These are phyloP conservation scores for Rhabditophanes sp. DNA, from an alignment of 2,888 invertebrate species.

Conservation along the genomic window DNA sequence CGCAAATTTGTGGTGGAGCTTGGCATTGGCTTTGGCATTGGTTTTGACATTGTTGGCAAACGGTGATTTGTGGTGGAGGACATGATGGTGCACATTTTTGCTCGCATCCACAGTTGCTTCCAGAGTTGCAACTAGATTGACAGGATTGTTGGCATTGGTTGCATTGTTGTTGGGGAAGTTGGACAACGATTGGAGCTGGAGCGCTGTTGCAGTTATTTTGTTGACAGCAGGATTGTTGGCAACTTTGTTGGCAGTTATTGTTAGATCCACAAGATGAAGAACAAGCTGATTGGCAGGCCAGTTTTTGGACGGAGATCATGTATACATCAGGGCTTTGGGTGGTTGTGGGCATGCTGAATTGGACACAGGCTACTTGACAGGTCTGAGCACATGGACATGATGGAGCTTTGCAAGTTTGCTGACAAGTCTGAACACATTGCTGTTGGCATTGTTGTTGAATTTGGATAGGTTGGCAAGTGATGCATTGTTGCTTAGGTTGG, in stretches of 20 bases:
- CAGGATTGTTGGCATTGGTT: no score
- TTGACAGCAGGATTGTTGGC: constrained; percentile 5
- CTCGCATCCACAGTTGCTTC: no score
- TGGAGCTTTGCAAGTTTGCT: no score
- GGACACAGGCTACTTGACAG: constrained; percentile 16
- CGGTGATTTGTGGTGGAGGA: no score
- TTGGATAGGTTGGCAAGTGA: constrained; percentile 3
- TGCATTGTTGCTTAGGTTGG: neutral
- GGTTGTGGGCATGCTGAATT: constrained; percentile 7
- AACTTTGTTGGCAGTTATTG: constrained; percentile 5
- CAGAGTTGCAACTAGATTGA: no score
- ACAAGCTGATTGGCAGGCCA: no score
- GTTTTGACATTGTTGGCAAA: constrained; percentile 16
- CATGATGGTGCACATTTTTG: no score
- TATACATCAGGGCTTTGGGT: no score
- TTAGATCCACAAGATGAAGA: no score
- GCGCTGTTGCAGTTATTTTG: constrained; percentile 7
- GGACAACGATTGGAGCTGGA: constrained; percentile 7
- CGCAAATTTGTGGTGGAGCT: constrained; percentile 31
- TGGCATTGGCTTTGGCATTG: constrained; percentile 26
- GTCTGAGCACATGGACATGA: no score
- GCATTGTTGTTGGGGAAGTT: no score
- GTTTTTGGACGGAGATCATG: no score
- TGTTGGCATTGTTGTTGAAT: constrained; percentile 7
- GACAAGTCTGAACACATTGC: constrained; percentile 18